phyloP scores from a whole-genome alignment of 2,797 vertebrate species.

The Pseudomugil tenellus region DNA sequence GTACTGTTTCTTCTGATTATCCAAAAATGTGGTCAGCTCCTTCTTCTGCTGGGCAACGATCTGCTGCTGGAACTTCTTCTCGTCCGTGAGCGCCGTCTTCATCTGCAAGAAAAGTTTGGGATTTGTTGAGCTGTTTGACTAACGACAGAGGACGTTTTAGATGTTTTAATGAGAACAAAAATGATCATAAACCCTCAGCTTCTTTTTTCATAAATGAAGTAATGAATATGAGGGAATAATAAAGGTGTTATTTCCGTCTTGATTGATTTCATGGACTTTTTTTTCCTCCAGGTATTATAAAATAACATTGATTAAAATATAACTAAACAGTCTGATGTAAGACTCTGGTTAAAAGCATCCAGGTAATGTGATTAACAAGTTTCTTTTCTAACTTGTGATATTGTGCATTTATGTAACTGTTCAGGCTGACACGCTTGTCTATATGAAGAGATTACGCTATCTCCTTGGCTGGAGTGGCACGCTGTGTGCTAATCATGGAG shows the following conservation, averaged over 20 bases:
- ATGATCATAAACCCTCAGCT: neutral
- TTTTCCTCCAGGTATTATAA: neutral
- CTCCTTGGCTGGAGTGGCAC: constrained; percentile 11
- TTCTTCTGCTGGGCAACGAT: constrained; percentile 98
- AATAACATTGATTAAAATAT: neutral
- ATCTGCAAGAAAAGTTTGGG: constrained; percentile 77
- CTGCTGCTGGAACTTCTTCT: constrained; percentile 99
- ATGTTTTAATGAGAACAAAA: neutral
- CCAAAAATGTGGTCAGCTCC: constrained; percentile 98
- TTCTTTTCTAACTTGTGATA: neutral
- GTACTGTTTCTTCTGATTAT: constrained; percentile 99
- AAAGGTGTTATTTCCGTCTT: neutral
- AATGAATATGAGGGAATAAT: neutral
- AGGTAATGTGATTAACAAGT: neutral
- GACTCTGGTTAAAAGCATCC: neutral
- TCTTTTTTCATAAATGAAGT: too few relatives aligned
- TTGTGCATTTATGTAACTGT: constrained; percentile 19
- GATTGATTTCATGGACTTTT: neutral
- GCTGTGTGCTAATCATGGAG: constrained; percentile 47
- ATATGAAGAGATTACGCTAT: constrained; percentile 41
- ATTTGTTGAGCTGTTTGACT: neutral
- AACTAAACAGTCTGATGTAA: neutral
- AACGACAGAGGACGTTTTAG: too few relatives aligned
- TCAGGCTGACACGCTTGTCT: constrained; percentile 10
- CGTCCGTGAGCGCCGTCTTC: constrained; percentile 92